Percentiles rank a stretch among this genome's conserved stretches.
phyloP scores from a whole-genome alignment of 1,140 invertebrate genomes.

The Drosophila ohnishii region DNA sequence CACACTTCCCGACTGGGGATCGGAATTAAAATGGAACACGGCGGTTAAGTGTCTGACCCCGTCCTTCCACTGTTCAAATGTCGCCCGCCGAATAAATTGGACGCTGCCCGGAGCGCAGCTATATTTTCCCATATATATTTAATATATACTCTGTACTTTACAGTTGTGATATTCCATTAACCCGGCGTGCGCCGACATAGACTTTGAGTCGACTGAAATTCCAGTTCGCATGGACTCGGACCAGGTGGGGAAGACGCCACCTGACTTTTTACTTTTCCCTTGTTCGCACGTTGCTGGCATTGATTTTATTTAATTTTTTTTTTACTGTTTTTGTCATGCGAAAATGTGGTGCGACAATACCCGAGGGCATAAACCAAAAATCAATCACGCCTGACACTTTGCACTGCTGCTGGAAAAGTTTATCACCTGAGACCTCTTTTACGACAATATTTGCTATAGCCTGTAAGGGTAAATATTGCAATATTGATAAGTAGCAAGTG shows the following conservation, averaged over 20 bases:
- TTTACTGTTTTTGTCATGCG: slow-evolving; percentile 26
- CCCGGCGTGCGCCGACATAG: slow-evolving; percentile 12
- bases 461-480: slow-evolving; percentile 36
- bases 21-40: slow-evolving; percentile 38
- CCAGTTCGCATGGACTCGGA: slow-evolving; percentile 8
- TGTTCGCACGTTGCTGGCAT: slow-evolving; percentile 26
- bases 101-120: slow-evolving; percentile 8
- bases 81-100: slow-evolving; percentile 12
- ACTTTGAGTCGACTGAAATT: slow-evolving; percentile 36
- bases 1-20: slow-evolving; percentile 31
- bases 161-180: slow-evolving; percentile 29
- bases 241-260: slow-evolving; percentile 31
- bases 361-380: slow-evolving; percentile 25
- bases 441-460: slow-evolving; percentile 3
- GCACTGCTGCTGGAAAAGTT: slow-evolving; percentile 18
- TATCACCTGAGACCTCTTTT: slow-evolving; percentile 19
- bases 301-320: slow-evolving; percentile 45
- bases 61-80: slow-evolving; percentile 20
- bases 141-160: slow-evolving; percentile 2
- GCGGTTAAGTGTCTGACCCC: slow-evolving; percentile 41
- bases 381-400: slow-evolving; percentile 33
- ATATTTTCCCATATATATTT: slow-evolving; percentile 27
- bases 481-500: slow-evolving; percentile 24
- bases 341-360: slow-evolving; percentile 33
- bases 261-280: slow-evolving; percentile 38